Base-by-base conservation (phyloP, 2,113 vertebrate species). In the Catharus minimus region DNA sequence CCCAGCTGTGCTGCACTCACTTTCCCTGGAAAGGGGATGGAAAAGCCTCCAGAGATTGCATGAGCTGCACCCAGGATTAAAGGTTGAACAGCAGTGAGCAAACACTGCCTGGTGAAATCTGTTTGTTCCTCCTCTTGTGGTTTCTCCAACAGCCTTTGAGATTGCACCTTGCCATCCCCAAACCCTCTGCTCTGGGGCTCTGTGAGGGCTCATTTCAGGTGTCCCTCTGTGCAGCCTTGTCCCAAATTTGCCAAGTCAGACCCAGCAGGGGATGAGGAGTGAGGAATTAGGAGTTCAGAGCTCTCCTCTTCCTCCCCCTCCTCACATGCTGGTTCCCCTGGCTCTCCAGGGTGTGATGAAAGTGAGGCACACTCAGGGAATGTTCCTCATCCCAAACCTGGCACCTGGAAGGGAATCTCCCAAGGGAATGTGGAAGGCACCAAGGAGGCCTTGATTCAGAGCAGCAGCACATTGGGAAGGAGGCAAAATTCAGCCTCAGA, bases 181-280 rank as follows among this genome's bases (percentile, higher is more conserved):
- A 7, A 57, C 52, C 81, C 41, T 49, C 22, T 84, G 74, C 2
- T 15, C 39, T 13, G 39, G 28, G 10, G 7, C 44, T 47, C 21
- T 1, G 11, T 2, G 24, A 15, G 43, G 2, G 39, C 52, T 39
- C 49, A 17, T 47, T 21, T 3, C 5, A 41, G 32, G 3, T 11
- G 21, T 21, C 33, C 7, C 44, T 30, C 38, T 15, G 13, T 21
- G 85, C 65, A 74, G 44, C 44, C 39, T 52, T 5, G 15, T 56
- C 38, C 65, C 47, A 32, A 44, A 1, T 19, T 61, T 71, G 47
- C 26, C 41, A 43, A 64, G 68, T 10, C 72, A 80, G 66, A 11
- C 11, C 7, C 39, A 49, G 47, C 11, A 60, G 68, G 65, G 55
- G 71, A 47, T 22, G 61, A 55, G 30, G 71, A 62, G 5, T 67